phyloP scores from a whole-genome alignment of 1,140 invertebrate genomes.

The Triops longicaudatus region DNA sequence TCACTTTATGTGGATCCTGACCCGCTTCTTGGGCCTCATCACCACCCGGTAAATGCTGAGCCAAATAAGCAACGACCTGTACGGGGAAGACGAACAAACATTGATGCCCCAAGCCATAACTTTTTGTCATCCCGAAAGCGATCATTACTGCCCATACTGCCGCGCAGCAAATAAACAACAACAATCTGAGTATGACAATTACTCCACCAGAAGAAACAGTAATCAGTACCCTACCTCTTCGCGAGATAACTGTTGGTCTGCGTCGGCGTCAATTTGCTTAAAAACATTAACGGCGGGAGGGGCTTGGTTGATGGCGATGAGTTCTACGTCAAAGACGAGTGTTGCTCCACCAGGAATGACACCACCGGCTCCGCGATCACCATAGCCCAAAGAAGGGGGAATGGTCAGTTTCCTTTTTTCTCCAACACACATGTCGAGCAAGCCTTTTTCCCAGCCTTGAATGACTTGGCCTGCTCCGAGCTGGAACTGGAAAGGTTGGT shows the following conservation, averaged over 20 bases:
- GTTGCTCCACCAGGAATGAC: constrained; percentile 71
- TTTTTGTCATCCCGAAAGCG: neutral
- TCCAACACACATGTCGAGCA: constrained; percentile 86
- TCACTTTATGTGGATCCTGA: constrained; percentile 81
- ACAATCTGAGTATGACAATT: neutral
- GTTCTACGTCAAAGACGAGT: constrained; percentile 82
- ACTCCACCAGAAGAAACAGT: neutral
- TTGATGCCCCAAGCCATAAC: constrained; percentile 1
- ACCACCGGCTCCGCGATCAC: constrained; percentile 79
- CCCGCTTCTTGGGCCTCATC: constrained; percentile 77
- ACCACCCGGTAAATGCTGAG: constrained; percentile 36
- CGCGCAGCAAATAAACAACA: neutral
- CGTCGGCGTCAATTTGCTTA: constrained; percentile 86
- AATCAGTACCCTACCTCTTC: constrained; percentile 78
- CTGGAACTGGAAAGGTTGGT: constrained; percentile 83
- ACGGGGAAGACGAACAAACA: neutral
- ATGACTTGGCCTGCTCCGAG: constrained; percentile 80
- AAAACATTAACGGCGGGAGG: constrained; percentile 85
- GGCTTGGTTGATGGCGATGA: constrained; percentile 80
- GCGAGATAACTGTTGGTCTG: constrained; percentile 78
- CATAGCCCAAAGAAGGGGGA: constrained; percentile 80
- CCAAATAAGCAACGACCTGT: constrained; percentile 18
- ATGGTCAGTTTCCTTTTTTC: constrained; percentile 86
- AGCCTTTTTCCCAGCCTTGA: constrained; percentile 86
- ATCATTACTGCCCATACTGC: neutral